A percentile compares a stretch with the other conserved stretches of the same genome.
phyloP scores from a whole-genome alignment of 2,113 vertebrate genomes.

The Callocephalon fimbriatum region DNA sequence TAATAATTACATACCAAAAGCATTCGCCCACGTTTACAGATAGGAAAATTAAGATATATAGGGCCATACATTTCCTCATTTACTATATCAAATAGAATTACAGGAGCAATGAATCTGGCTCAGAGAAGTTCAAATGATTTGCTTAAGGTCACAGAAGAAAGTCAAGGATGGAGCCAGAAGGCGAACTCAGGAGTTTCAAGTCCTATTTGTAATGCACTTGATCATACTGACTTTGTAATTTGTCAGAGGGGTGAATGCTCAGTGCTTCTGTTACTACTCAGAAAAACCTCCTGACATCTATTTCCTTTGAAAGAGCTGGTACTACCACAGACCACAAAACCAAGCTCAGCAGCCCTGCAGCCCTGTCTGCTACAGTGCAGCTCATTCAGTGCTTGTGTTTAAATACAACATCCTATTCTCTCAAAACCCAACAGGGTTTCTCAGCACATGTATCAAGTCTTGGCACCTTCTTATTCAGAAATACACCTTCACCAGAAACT shows the following conservation, averaged over 20 bases:
- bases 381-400: no score
- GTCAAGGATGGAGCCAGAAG: neutral
- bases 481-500: neutral
- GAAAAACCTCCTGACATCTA: neutral
- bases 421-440: neutral
- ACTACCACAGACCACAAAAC: neutral
- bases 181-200: constrained; percentile 14
- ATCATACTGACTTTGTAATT: neutral
- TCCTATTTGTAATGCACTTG: neutral
- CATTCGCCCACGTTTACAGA: constrained; percentile 29
- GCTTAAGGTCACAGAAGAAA: constrained; percentile 47
- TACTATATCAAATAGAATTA: constrained; percentile 27
- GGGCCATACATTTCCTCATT: constrained; percentile 35
- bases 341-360: accelerated
- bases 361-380: neutral
- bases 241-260: neutral
- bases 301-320: neutral
- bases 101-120: constrained; percentile 15
- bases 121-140: constrained; percentile 17
- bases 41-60: constrained; percentile 49
- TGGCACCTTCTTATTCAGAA: neutral
- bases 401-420: neutral
- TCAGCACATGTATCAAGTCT: no score
- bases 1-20: constrained; percentile 32
- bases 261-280: neutral